These are phyloP conservation scores for Heliconius eleuchia DNA, from an alignment of 1,140 invertebrate genomes.

Conservation along the genomic window DNA sequence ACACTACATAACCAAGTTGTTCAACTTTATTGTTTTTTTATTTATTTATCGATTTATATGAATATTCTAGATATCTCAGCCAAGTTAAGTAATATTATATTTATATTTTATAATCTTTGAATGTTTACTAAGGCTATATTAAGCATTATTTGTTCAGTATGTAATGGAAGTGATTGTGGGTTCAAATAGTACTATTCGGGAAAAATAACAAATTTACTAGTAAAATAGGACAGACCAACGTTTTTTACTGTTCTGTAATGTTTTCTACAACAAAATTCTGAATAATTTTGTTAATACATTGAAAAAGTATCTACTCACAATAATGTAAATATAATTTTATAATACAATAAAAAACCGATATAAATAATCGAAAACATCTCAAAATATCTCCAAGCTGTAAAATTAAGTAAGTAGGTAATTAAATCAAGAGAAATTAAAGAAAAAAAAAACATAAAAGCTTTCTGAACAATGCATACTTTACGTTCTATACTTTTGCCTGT, in stretches of 20 bases:
- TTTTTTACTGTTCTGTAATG: too few species aligned
- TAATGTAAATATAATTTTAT: too few species aligned
- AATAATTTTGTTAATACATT: too few species aligned
- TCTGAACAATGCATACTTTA: not conserved
- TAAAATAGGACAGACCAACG: too few species aligned
- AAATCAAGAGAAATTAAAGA: not conserved
- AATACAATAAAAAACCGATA: not conserved
- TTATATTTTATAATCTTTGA: not conserved
- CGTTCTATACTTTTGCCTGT: not conserved
- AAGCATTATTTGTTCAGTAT: too few species aligned
- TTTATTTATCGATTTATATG: not conserved
- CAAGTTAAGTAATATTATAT: not conserved
- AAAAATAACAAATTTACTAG: too few species aligned
- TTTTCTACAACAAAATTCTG: too few species aligned
- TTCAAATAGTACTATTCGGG: too few species aligned
- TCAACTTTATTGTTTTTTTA: not conserved
- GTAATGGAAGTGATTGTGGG: too few species aligned
- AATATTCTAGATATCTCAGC: not conserved
- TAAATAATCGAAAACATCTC: not conserved
- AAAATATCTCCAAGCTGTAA: not conserved
- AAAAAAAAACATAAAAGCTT: not conserved
- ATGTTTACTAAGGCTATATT: not conserved
- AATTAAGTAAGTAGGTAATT: slow-evolving; percentile 2
- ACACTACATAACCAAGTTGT: not conserved
- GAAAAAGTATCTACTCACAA: too few species aligned